phyloP scores from a whole-genome alignment of 2,888 invertebrate species.

The Phytoseiulus persimilis region DNA sequence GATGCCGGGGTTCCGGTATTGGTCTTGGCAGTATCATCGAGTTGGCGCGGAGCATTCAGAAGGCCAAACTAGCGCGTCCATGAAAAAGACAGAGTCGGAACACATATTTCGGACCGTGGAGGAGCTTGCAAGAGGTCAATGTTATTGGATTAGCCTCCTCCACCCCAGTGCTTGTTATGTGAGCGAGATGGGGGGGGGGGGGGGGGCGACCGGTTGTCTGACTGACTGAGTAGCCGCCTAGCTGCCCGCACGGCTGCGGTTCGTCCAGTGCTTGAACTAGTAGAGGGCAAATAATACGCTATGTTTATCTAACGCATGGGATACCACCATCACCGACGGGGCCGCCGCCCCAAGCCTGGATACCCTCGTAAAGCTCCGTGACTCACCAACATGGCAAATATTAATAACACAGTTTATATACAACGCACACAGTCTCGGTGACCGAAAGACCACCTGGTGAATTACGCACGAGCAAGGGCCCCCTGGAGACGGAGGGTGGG shows the following conservation, averaged over 20 bases:
- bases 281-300: not conserved
- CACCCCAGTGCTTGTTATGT: not conserved
- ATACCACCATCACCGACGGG: not conserved
- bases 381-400: conserved; percentile 5
- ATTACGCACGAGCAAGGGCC: not conserved
- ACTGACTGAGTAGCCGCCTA: not conserved
- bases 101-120: not conserved
- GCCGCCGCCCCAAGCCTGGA: not conserved
- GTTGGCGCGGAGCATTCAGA: too few species aligned
- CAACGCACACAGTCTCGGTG: not conserved
- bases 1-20: not conserved
- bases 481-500: not conserved
- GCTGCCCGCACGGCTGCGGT: not conserved
- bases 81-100: not conserved
- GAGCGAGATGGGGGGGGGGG: not conserved
- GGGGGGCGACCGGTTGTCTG: not conserved
- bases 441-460: not conserved
- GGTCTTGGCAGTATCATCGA: not conserved
- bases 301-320: not conserved
- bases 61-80: not conserved
- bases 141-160: not conserved
- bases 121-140: not conserved
- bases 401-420: conserved; percentile 5
- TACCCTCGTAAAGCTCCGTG: conserved; percentile 5
- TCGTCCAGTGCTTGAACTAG: not conserved